Conservation (phyloP, 2,888 invertebrate species). For the Eristalis tenax region DNA sequence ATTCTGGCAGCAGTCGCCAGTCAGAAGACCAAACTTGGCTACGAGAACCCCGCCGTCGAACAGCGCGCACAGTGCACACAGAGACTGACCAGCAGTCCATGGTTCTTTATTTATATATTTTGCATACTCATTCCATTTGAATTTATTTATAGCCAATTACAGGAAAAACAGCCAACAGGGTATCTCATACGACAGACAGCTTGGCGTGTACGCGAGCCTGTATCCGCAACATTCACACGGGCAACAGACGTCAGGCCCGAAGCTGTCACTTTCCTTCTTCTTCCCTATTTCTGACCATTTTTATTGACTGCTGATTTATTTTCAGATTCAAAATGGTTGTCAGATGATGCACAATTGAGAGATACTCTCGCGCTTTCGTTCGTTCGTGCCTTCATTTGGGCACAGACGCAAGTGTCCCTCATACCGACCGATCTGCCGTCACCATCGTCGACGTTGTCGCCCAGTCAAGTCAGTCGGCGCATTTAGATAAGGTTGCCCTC, state of each 20-base stretch:
- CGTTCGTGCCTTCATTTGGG: constrained; percentile 62
- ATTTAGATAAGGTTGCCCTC: constrained; percentile 54
- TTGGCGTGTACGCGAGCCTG: constrained; percentile 50
- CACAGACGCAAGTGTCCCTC: constrained; percentile 40
- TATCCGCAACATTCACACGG: constrained; percentile 34
- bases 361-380: neutral
- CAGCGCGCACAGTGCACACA: neutral
- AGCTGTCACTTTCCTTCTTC: constrained; percentile 1
- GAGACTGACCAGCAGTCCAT: constrained; percentile 33
- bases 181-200: constrained; percentile 69
- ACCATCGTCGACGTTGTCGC: neutral
- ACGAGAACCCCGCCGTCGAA: constrained; percentile 1
- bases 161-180: constrained; percentile 34
- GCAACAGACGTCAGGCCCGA: neutral
- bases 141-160: constrained; percentile 59
- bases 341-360: constrained; percentile 38
- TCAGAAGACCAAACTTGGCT: constrained; percentile 51
- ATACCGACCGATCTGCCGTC: neutral
- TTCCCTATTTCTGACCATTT: constrained; percentile 59
- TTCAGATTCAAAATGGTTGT: constrained; percentile 64
- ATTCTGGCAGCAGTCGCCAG: constrained; percentile 9
- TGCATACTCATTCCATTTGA: constrained; percentile 61
- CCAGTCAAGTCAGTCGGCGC: too few species aligned
- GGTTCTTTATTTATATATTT: constrained; percentile 54
- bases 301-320: constrained; percentile 70